Evolutionary conservation across 2,888 invertebrate genomes (phyloP), one percentile per base, ranked within the genome.

Genomic region (Dendrolimus houi): DNA sequence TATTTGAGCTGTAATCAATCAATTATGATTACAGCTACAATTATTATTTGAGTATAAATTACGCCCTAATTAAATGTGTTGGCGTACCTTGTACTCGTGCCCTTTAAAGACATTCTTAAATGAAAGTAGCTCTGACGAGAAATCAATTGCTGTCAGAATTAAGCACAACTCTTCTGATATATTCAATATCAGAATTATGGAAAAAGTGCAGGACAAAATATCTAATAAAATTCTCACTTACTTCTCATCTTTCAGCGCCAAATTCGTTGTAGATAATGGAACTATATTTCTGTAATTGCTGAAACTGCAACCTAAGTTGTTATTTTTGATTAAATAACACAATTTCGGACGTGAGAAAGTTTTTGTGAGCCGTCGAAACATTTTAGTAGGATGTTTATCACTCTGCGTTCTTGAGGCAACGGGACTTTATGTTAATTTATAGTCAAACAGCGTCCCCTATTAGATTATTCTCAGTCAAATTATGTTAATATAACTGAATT

Each of bases 191-290:
- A 29, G 29, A 29, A 29, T 29, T 29, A 29, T 29, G 29, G 29
- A 29, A 29, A n/a, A 29, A 29, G 29, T 29, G 3, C 29, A 29
- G 29, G 29, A 55, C 3, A 42, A 17, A 55, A 54, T 41, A 55
- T 14, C 42, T 52, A 40, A 14, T 55, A 41, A 54, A 59, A n/a
- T 52, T 52, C 60, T 9, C 29, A 85, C 87, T 85, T 70, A 89
- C 88, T 84, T 90, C 62, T 89, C 87, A 7, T 84, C 82, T 60
- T 85, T 81, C 55, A 83, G 67, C 14, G 81, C 80, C 41, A 75
- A 72, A 61, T 78, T 75, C 0, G 81, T 81, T 0, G 88, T 87
- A n/a, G 86, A 86, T 56, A 89, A 64, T 41, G 82, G 84, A 29
- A 78, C 74, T 59, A 77, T 66, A 59, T 69, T 76, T 59, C 67